Conservation (phyloP, 2,113 vertebrate species). For the Pionites leucogaster region DNA sequence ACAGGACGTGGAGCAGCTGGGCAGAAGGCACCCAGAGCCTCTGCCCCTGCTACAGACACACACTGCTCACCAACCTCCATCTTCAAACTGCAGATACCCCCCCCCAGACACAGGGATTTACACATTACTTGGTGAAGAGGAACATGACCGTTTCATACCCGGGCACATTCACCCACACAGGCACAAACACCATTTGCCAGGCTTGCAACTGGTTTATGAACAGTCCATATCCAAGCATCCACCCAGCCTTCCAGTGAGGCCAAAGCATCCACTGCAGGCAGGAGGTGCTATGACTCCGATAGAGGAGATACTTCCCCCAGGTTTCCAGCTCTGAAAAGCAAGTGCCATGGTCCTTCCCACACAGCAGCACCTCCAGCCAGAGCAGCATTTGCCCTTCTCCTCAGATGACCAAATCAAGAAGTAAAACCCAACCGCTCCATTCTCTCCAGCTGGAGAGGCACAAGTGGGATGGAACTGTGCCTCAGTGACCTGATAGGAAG, state of each 20-base stretch:
- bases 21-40: neutral
- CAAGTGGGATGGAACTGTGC: neutral
- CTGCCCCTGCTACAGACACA: neutral
- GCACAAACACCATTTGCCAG: neutral
- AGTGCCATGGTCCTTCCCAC: neutral
- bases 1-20: neutral
- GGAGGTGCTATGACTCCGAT: neutral
- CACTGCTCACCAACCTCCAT: rapidly evolving
- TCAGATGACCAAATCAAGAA: neutral
- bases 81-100: neutral
- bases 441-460: neutral
- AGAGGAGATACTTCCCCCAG: neutral
- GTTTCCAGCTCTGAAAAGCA: neutral
- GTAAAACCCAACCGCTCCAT: neutral
- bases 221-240: neutral
- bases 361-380: neutral
- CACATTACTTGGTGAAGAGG: neutral
- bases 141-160: rapidly evolving
- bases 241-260: neutral
- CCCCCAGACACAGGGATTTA: neutral
- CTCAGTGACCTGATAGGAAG: neutral
- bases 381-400: neutral
- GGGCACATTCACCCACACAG: too few relatives aligned
- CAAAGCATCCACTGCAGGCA: neutral
- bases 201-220: neutral